phyloP scores from a whole-genome alignment of 2,113 vertebrate species.

The Labrus mixtus region DNA sequence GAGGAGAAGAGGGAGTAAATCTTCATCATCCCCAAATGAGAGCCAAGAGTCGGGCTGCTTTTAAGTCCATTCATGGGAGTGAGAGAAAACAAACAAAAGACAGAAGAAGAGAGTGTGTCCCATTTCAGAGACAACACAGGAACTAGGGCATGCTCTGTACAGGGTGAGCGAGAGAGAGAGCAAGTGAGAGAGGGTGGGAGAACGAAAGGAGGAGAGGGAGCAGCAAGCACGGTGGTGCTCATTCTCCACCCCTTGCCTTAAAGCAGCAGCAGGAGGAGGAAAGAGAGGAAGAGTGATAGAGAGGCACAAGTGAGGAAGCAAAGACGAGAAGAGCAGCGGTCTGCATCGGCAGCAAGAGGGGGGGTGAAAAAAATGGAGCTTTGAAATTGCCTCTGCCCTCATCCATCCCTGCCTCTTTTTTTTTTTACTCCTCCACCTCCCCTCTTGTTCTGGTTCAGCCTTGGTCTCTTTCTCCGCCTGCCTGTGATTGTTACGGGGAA shows the following conservation, averaged over 20 bases:
- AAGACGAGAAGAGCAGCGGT: slow-evolving; percentile 48
- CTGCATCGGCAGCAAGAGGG: slow-evolving; percentile 34
- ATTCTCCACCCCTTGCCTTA: slow-evolving; percentile 77
- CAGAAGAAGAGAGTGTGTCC: slow-evolving; percentile 48
- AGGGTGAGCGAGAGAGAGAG: slow-evolving; percentile 50
- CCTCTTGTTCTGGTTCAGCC: slow-evolving; percentile 43
- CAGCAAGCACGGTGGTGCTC: slow-evolving; percentile 64
- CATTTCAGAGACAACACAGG: slow-evolving; percentile 67
- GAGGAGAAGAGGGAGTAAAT: slow-evolving; percentile 17
- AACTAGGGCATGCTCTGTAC: slow-evolving; percentile 72
- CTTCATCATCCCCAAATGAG: slow-evolving; percentile 20
- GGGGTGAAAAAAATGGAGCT: slow-evolving; percentile 68
- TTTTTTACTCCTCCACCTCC: slow-evolving; percentile 1
- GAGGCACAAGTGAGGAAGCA: slow-evolving; percentile 60
- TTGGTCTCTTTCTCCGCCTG: slow-evolving; percentile 50
- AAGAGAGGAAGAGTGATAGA: slow-evolving; percentile 62
- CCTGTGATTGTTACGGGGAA: slow-evolving; percentile 66
- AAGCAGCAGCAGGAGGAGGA: slow-evolving; percentile 74
- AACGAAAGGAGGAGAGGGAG: slow-evolving; percentile 50
- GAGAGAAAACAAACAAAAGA: slow-evolving; percentile 30
- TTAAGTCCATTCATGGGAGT: slow-evolving; percentile 48
- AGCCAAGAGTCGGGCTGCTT: slow-evolving; percentile 19
- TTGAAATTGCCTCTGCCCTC: slow-evolving; percentile 53
- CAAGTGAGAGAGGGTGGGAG: slow-evolving; percentile 46
- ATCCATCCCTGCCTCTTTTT: slow-evolving; percentile 48